Conservation (phyloP, 1,140 invertebrate species). For the Caerostris extrusa region DNA sequence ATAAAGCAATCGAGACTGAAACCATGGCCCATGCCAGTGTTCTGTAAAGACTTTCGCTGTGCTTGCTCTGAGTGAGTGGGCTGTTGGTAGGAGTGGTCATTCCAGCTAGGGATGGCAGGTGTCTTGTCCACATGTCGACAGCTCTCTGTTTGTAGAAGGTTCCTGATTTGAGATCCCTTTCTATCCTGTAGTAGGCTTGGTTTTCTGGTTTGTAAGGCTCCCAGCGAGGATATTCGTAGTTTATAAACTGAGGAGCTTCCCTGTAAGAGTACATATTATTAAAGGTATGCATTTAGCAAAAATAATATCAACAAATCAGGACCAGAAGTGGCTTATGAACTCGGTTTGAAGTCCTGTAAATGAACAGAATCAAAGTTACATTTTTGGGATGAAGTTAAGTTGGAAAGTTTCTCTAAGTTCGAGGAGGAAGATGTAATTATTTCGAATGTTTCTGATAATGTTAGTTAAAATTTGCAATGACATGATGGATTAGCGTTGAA, state of each 20-base stretch:
- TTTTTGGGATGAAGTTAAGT: no score
- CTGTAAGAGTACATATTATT: constrained; percentile 43
- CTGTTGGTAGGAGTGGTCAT: constrained; percentile 53
- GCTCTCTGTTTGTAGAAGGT: constrained; percentile 63
- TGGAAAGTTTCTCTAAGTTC: no score
- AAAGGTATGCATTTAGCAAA: no score
- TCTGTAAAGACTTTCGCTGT: constrained; percentile 73
- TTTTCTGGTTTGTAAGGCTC: constrained; percentile 67
- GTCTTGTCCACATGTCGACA: constrained; percentile 78
- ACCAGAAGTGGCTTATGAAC: background rate
- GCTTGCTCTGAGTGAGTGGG: constrained; percentile 60
- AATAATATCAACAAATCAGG: background rate
- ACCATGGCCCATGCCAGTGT: constrained; percentile 80
- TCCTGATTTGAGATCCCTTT: constrained; percentile 38
- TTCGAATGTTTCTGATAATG: no score
- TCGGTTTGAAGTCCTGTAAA: background rate
- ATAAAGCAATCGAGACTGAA: constrained; percentile 77
- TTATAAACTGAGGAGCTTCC: constrained; percentile 76
- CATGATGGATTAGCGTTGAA: no score
- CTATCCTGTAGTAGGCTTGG: constrained; percentile 78
- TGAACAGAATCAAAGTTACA: no score
- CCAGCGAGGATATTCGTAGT: constrained; percentile 79
- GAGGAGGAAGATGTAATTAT: no score
- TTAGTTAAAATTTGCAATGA: no score
- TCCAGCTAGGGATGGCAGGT: constrained; percentile 73